Conservation (phyloP, 2,888 invertebrate species). For the Plusia festucae region DNA sequence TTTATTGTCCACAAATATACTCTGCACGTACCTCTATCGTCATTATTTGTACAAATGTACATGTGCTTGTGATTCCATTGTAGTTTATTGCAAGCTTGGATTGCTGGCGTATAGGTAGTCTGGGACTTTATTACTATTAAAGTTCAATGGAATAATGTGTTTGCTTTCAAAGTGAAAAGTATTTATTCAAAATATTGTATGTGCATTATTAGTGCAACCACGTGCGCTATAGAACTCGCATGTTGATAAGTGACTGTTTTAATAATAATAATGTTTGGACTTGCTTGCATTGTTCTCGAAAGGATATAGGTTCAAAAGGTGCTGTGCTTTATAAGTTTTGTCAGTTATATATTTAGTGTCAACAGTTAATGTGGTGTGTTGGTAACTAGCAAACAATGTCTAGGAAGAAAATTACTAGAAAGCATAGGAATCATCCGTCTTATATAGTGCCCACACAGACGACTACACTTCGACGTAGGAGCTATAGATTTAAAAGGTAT, state of each 20-base stretch:
- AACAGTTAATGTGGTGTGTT: conserved; percentile 27
- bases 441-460: conserved; percentile 59
- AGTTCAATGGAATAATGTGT: conserved; percentile 15
- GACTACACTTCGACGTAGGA: conserved; percentile 60
- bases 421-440: conserved; percentile 48
- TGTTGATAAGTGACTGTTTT: conserved; percentile 49
- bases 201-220: conserved; percentile 27
- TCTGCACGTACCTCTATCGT: conserved; percentile 23
- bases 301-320: conserved; percentile 30
- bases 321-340: conserved; percentile 42
- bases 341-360: conserved; percentile 28
- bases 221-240: conserved; percentile 31
- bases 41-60: conserved; percentile 58
- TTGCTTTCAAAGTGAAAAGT: conserved; percentile 41
- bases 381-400: conserved; percentile 48
- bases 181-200: conserved; percentile 33
- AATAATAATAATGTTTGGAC: conserved; percentile 52
- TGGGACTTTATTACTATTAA: conserved; percentile 23
- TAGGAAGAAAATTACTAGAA: conserved; percentile 50
- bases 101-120: conserved; percentile 39
- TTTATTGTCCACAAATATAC: conserved; percentile 48
- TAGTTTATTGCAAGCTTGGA: conserved; percentile 32
- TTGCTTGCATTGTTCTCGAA: conserved; percentile 53
- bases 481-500: conserved; percentile 62
- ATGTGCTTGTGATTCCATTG: conserved; percentile 34